Evolutionary conservation across 1,140 invertebrate species (phyloP).

Genomic region (Cepaea nemoralis): DNA sequence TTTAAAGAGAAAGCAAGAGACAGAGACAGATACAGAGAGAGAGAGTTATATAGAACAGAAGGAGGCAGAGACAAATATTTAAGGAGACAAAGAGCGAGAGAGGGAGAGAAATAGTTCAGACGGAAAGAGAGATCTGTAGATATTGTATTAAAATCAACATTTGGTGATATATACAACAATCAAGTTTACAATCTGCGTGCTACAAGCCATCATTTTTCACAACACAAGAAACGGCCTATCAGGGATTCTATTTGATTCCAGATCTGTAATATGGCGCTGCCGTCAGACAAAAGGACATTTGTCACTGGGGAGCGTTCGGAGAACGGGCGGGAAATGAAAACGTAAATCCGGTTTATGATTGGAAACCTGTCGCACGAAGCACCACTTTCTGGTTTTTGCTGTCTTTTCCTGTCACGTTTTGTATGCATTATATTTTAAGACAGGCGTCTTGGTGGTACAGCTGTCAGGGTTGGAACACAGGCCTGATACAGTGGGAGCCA

Average conservation of each 20-base stretch:
- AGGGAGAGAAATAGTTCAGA: neutral
- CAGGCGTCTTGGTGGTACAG: no score
- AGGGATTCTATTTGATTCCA: neutral
- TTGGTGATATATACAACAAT: neutral
- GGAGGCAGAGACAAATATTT: no score
- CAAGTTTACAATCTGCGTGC: neutral
- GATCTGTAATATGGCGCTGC: neutral
- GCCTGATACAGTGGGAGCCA: no score
- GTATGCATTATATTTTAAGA: no score
- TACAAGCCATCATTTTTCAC: neutral
- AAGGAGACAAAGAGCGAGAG: no score
- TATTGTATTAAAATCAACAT: neutral
- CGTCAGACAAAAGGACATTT: conserved; percentile 4
- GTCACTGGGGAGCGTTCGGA: neutral
- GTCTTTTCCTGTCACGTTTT: no score
- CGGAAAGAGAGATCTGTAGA: neutral
- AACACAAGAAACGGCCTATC: neutral
- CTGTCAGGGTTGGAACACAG: no score
- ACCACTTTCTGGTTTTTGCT: no score
- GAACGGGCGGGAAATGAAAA: neutral
- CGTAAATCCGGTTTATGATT: neutral
- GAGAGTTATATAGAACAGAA: no score
- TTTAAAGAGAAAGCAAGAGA: no score
- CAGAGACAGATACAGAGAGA: no score
- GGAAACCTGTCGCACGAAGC: neutral